Conservation (phyloP, 1,140 invertebrate species). For the Meteorus sp. region DNA sequence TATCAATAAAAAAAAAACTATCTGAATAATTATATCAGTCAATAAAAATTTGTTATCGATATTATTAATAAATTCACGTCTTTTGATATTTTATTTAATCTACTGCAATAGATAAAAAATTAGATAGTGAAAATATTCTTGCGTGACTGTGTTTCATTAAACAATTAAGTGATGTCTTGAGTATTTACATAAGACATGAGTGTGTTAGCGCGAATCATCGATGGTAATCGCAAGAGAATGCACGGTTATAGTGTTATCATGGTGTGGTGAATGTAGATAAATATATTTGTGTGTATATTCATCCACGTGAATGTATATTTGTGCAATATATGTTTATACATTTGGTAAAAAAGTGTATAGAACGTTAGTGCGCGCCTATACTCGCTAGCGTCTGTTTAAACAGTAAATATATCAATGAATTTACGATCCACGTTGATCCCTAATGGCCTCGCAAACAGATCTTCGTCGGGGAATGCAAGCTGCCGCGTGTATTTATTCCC, state of each 20-base stretch:
- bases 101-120: neutral
- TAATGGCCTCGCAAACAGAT: constrained; percentile 55
- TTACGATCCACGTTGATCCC: constrained; percentile 51
- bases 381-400: constrained; percentile 41
- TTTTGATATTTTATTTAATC: neutral
- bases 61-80: neutral
- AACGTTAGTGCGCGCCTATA: neutral
- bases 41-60: no score
- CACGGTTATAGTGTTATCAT: no score
- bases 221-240: neutral
- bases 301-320: no score
- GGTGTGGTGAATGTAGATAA: no score
- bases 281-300: no score
- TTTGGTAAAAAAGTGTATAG: no score
- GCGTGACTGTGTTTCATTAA: neutral
- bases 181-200: neutral
- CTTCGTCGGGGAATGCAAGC: constrained; percentile 46
- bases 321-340: no score
- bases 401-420: constrained; percentile 55
- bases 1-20: no score
- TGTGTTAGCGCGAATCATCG: neutral
- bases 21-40: no score
- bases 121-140: neutral
- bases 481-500: constrained; percentile 18
- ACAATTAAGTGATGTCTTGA: constrained; percentile 2